Evolutionary conservation across 2,797 vertebrate genomes (phyloP).

Genomic region (Sebastes elongatus): DNA sequence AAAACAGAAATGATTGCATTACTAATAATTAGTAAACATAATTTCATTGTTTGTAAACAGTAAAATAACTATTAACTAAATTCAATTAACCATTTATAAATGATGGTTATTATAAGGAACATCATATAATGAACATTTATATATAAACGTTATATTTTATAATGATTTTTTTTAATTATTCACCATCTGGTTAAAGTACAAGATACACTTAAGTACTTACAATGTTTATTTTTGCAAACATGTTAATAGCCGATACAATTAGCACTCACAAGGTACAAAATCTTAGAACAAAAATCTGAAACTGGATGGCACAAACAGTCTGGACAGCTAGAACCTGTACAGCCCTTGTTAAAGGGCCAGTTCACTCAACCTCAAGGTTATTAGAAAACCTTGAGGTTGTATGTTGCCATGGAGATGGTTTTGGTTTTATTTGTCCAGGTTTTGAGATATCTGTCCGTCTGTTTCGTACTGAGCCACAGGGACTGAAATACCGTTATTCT

Average conservation of each 20-base stretch:
- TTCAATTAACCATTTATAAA: not conserved
- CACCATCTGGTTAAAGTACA: not conserved
- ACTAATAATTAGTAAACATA: not conserved
- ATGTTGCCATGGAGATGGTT: not conserved
- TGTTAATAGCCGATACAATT: not conserved
- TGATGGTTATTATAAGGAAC: too few relatives aligned
- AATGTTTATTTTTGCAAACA: constrained; percentile 24
- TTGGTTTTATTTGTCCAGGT: not conserved
- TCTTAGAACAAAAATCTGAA: not conserved
- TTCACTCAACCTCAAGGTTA: not conserved
- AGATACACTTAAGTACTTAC: not conserved
- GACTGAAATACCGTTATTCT: not conserved
- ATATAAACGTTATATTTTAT: too few relatives aligned
- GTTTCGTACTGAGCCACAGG: rapidly evolving
- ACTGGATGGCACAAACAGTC: not conserved
- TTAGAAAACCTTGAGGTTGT: not conserved
- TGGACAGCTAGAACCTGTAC: not conserved
- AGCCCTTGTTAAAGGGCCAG: not conserved
- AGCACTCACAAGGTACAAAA: constrained; percentile 6
- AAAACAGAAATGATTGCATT: not conserved
- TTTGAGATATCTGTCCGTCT: not conserved
- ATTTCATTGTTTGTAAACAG: not conserved
- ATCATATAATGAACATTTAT: too few relatives aligned
- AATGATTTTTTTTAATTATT: not conserved
- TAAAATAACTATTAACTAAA: not conserved